Evolutionary conservation across 2,797 vertebrate genomes (phyloP), one percentile per base, ranked within the genome.

Genomic region (Cuniculus paca): DNA sequence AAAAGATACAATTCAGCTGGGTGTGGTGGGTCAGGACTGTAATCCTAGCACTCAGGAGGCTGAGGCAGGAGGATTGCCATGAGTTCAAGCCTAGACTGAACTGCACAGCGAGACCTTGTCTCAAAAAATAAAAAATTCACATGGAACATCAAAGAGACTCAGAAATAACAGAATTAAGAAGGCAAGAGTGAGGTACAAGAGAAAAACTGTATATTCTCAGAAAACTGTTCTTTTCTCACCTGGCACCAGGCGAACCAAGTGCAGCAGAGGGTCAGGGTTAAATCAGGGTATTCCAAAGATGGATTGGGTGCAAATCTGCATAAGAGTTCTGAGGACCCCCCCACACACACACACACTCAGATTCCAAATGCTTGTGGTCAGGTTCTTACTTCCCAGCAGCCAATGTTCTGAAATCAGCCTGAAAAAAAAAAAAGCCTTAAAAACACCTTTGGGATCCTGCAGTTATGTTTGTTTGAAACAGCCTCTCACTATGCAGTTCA

Each of bases 61-160:
- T 5, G 54, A 56, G 54, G 54, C 54, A 56, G 54, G 54, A 56
- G 54, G 28, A 61, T 13, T 31, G 10, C 60, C 26, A 13, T 61
- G 28, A 61, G 60, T 61, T 28, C 10, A 28, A 61, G 60, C 28
- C 28, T 12, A 61, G 60, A 11, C 60, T 61, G 60, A 61, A 61
- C 26, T 61, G 28, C 60, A 61, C 10, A 28, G 22, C 22, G 2
- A 60, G 60, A 61, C 28, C 26, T 12, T 61, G 60, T 31, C 60
- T 31, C 26, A 61, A 56, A 56, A 56, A 56, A 19, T 19, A 56
- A 56, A 56, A 56, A 31, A 61, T 77, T 78, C 58, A 95, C 34
- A 28, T 63, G 56, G 45, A 84, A 48, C 48, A 87, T 72, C 65
- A 82, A 74, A 95, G 54, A 88, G 52, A n/a, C 60, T 92, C n/a